Conservation (phyloP, 2,888 invertebrate genomes). For the Tachystola acroxantha region DNA sequence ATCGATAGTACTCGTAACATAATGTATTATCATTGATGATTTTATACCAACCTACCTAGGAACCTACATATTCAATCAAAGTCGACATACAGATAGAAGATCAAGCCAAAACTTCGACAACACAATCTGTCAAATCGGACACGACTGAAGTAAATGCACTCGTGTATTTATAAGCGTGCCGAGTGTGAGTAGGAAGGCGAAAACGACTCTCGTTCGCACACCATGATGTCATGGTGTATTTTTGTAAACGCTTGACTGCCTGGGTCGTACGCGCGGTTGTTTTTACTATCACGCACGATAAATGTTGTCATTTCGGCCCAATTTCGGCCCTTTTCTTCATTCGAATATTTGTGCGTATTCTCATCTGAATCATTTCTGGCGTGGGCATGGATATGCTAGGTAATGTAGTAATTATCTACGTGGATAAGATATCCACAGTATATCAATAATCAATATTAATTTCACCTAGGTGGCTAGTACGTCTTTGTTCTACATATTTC, state of each 20-base stretch:
- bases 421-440: no score
- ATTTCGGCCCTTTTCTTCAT: no score
- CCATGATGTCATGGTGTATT: constrained; percentile 77
- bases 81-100: neutral
- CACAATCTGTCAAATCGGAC: constrained; percentile 29
- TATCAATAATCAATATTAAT: no score
- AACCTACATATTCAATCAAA: neutral
- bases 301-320: constrained; percentile 14
- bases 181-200: constrained; percentile 37
- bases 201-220: constrained; percentile 51
- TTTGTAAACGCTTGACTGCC: constrained; percentile 57
- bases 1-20: no score
- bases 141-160: constrained; percentile 62
- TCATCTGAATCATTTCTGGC: no score
- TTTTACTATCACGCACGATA: constrained; percentile 25
- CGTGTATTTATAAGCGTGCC: constrained; percentile 23
- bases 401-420: no score
- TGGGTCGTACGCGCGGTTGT: constrained; percentile 58
- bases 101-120: neutral
- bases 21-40: no score
- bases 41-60: no score
- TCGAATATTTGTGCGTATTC: no score
- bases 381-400: no score
- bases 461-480: no score
- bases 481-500: no score